These are phyloP conservation scores for Drosophila kikkawai DNA, from an alignment of 1,140 invertebrate genomes.

Conservation along the genomic window DNA sequence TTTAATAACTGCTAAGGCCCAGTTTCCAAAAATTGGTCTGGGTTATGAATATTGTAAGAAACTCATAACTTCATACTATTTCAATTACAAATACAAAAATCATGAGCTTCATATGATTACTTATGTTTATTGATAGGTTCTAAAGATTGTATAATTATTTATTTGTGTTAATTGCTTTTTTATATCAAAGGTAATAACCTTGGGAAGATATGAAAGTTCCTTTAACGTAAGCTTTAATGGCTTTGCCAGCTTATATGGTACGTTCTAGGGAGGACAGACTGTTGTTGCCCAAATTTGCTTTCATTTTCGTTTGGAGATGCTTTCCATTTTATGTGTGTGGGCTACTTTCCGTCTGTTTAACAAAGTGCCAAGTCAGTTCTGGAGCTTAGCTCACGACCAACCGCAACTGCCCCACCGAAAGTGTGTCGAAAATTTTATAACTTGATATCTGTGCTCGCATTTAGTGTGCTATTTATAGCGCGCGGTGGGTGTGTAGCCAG, in stretches of 20 bases:
- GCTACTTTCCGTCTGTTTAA: conserved; percentile 28
- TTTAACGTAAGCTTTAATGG: too few relatives aligned
- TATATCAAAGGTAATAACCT: too few relatives aligned
- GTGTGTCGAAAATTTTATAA: conserved; percentile 43
- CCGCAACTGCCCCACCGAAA: conserved; percentile 11
- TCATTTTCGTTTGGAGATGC: conserved; percentile 39
- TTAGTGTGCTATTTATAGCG: conserved; percentile 40
- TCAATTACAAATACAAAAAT: neutral
- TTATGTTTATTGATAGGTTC: too few relatives aligned
- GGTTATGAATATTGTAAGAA: neutral
- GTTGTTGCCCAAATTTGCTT: conserved; percentile 40
- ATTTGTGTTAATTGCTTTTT: too few relatives aligned
- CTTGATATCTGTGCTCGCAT: conserved; percentile 34
- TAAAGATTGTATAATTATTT: too few relatives aligned
- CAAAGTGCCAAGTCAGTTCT: conserved; percentile 54
- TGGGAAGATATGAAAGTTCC: too few relatives aligned
- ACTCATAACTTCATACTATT: neutral
- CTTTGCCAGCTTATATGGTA: neutral
- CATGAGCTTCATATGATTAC: neutral
- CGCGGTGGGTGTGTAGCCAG: conserved; percentile 16
- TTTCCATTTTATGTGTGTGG: conserved; percentile 27
- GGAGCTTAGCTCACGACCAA: conserved; percentile 41
- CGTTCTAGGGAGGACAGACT: neutral
- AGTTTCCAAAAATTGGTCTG: too few relatives aligned
- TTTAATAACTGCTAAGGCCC: too few relatives aligned